Evolutionary conservation across 1,140 invertebrate species (phyloP), one percentile per base, ranked within the genome.

Genomic region (Ceratosolen fusciceps): DNA sequence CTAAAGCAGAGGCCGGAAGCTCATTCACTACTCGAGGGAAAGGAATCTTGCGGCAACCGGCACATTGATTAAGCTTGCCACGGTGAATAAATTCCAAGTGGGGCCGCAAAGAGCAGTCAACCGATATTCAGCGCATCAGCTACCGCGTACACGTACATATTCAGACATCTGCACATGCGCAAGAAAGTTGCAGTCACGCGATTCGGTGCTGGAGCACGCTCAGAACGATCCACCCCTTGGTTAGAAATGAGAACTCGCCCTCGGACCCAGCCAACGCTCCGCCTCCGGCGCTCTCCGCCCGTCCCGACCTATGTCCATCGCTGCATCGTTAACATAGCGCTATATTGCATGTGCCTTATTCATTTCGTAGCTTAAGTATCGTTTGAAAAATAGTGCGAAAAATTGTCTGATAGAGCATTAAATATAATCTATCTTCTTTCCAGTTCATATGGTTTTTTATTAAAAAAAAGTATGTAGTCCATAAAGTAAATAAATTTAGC

Each of bases 1-100:
- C 12, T 31, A 60, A 60, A 60, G 31, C 14, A 60, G 26, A 31
- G 3, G 21, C n/a, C 56, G n/a, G 4, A 60, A 60, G 26, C 9
- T n/a, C 34, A 37, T 65, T 37, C 31, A 65, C 21, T 31, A 65
- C 14, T 14, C 0, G 4, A 21, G 1, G 31, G 2, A 37, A 37
- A 1, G 5, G 7, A 65, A n/a, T 37, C 16, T 37, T 24, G 26
- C 19, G 19, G 3, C 9, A 65, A 21, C 16, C 60, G 60, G 4
- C 19, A n/a, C 19, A 65, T 34, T 65, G 34, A 65, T 65, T 37
- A 60, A 37, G 31, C 60, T 37, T 21, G 8, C 10, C 60, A 3
- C 26, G 21, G 34, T 62, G 58, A 62, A 65, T 65, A 65, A 65
- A 65, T 37, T 65, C 34, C 31, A 65, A 37, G 31, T 65, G 5